Percentiles rank a stretch among this genome's conserved stretches.
Conservation (phyloP, 2,888 invertebrate species). For the Drosophila lutescens region DNA sequence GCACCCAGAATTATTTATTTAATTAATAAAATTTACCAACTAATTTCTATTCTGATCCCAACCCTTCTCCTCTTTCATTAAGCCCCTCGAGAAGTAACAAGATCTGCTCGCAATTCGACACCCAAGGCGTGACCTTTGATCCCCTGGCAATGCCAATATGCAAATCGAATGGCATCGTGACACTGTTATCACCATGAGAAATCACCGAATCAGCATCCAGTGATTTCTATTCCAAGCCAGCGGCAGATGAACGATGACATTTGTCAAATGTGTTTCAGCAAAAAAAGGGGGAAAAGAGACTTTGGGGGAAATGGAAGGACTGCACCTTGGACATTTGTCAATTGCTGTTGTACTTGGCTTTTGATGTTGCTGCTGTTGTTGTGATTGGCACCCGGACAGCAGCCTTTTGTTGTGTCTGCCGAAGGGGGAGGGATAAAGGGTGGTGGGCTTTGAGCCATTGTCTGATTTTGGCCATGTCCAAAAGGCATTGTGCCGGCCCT, state of each 20-base stretch:
- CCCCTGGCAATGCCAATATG: slow-evolving; percentile 35
- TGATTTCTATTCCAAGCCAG: slow-evolving; percentile 53
- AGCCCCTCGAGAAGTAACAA: background rate
- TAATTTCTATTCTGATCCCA: background rate
- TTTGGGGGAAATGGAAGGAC: slow-evolving; percentile 17
- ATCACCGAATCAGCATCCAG: slow-evolving; percentile 57
- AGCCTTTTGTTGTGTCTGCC: slow-evolving; percentile 41
- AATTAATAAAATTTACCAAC: too few species aligned
- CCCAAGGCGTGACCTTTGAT: slow-evolving; percentile 14
- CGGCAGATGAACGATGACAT: slow-evolving; percentile 46
- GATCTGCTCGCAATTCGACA: slow-evolving; percentile 19
- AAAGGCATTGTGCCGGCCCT: slow-evolving; percentile 33
- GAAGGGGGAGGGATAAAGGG: background rate
- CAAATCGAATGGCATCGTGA: slow-evolving; percentile 61
- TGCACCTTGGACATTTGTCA: slow-evolving; percentile 59
- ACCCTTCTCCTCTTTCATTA: slow-evolving; percentile 4
- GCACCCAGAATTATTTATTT: too few species aligned
- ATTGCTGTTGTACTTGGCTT: slow-evolving; percentile 50
- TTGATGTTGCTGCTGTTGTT: slow-evolving; percentile 34
- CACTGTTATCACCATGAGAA: slow-evolving; percentile 60
- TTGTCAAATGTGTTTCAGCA: slow-evolving; percentile 48
- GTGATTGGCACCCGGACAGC: slow-evolving; percentile 38
- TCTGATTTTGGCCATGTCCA: slow-evolving; percentile 47
- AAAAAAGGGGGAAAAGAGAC: background rate
- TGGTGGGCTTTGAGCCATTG: slow-evolving; percentile 49